Evolutionary conservation across 2,888 invertebrate genomes (phyloP), one percentile per base, ranked within the genome.

Genomic region (Tuberolachnus salignus): DNA sequence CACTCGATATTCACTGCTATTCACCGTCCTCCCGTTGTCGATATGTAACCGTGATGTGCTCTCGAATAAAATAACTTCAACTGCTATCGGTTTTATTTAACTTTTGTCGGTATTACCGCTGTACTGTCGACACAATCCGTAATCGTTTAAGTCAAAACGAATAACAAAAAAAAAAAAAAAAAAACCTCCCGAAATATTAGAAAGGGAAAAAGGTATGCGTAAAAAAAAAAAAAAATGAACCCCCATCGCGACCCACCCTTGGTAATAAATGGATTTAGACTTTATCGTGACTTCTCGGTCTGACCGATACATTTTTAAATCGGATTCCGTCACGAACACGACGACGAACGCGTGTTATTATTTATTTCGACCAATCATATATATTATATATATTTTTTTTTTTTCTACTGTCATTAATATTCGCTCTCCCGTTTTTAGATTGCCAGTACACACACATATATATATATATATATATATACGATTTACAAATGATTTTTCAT

Each of bases 321-420:
- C 75, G 55, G 57, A 75, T 67, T 67, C 75, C 75, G 57, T 75
- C 75, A 75, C 66, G 55, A 49, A 66, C 66, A 66, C 51, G 44
- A 44, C 44, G 55, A 57, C 21, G 26, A 23, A 49, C 55, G 66
- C 55, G 66, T 46, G 42, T 66, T 19, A 26, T 75, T 57, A 57
- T 75, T 75, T 75, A 66, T 75, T 67, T 66, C 57, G 55, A 51
- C 44, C 53, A 16, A 74, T 64, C 64, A n/a, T 53, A 46, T 73
- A n/a, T 69, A n/a, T n/a, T n/a, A n/a, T n/a, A n/a, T n/a, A n/a
- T n/a, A n/a, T n/a, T n/a, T n/a, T n/a, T n/a, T n/a, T 55, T 69
- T 55, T 57, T 57, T 26, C 23, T 16, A 55, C 53, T 57, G 19
- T 46, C 66, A 75, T 75, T 75, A 66, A 67, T 75, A 55, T 74